These are phyloP conservation scores for Vannuccia rotundouncinata DNA, from an alignment of 2,888 invertebrate species.

Conservation along the genomic window DNA sequence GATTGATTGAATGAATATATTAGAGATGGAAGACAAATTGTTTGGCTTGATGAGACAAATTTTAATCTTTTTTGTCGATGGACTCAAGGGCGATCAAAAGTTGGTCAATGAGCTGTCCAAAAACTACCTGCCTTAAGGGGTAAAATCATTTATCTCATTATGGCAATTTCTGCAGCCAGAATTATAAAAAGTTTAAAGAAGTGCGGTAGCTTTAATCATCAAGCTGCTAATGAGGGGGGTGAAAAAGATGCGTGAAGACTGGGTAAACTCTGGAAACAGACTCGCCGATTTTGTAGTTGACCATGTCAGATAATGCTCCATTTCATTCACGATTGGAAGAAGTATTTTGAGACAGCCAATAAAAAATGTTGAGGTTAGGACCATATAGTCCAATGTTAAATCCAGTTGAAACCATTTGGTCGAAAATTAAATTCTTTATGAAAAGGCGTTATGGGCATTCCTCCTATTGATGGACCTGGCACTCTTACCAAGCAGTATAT, in stretches of 20 bases:
- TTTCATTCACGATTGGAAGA: not conserved
- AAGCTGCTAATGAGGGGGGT: not conserved
- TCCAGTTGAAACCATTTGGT: conserved; percentile 14
- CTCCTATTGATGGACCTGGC: too few species aligned
- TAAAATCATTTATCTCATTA: not conserved
- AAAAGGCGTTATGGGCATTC: too few species aligned
- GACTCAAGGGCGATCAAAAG: not conserved
- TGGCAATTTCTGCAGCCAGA: not conserved
- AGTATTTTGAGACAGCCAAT: not conserved
- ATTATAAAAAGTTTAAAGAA: not conserved
- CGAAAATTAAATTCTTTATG: too few species aligned
- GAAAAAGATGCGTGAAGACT: not conserved
- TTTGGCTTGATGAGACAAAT: conserved; percentile 9
- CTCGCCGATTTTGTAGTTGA: not conserved
- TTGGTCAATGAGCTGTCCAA: not conserved
- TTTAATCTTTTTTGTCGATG: not conserved
- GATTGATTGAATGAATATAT: not conserved
- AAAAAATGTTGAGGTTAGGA: not conserved
- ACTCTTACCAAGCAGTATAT: too few species aligned
- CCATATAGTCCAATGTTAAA: not conserved
- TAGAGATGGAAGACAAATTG: not conserved
- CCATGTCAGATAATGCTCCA: not conserved
- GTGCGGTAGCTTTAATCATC: not conserved
- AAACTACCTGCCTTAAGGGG: not conserved
- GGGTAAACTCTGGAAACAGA: not conserved